These are phyloP conservation scores for Loripinus fragilis DNA, from an alignment of 2,888 invertebrate genomes.

Conservation along the genomic window DNA sequence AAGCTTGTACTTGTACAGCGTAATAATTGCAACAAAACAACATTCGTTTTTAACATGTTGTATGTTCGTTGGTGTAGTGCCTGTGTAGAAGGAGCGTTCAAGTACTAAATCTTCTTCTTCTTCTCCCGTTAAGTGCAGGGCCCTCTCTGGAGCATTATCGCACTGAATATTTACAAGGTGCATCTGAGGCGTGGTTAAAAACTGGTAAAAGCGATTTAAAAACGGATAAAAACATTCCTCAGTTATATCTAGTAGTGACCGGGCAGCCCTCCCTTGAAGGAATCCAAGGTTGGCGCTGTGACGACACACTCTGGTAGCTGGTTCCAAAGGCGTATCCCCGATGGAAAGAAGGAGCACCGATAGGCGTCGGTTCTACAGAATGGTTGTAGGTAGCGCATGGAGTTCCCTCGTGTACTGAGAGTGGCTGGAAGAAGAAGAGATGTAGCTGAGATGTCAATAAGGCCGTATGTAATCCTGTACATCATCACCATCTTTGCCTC, in stretches of 20 bases:
- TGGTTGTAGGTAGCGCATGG: slow-evolving; percentile 1
- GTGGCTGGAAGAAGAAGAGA: too few species aligned
- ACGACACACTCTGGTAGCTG: slow-evolving; percentile 20
- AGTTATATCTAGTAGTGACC: neutral
- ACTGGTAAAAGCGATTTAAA: neutral
- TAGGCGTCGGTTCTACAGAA: slow-evolving; percentile 13
- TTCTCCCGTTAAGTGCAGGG: slow-evolving; percentile 7
- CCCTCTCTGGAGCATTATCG: slow-evolving; percentile 13
- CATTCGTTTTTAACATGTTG: too few species aligned
- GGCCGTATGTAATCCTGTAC: too few species aligned
- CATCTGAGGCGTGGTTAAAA: slow-evolving; percentile 9
- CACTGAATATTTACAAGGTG: slow-evolving; percentile 11
- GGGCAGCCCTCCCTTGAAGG: slow-evolving; percentile 23
- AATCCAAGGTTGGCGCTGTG: slow-evolving; percentile 4
- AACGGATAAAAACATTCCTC: slow-evolving; percentile 11
- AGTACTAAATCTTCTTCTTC: too few species aligned
- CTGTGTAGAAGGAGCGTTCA: too few species aligned
- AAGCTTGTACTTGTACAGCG: too few species aligned
- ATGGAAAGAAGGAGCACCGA: slow-evolving; percentile 24
- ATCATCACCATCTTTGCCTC: too few species aligned
- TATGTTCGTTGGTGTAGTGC: too few species aligned
- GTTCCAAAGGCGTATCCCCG: slow-evolving; percentile 25
- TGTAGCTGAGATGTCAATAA: too few species aligned
- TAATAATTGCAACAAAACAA: too few species aligned
- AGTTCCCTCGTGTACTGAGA: too few species aligned